A percentile compares a stretch with the other conserved stretches of the same genome.
phyloP scores from a whole-genome alignment of 2,888 invertebrate species.

The Pollenia angustigena region DNA sequence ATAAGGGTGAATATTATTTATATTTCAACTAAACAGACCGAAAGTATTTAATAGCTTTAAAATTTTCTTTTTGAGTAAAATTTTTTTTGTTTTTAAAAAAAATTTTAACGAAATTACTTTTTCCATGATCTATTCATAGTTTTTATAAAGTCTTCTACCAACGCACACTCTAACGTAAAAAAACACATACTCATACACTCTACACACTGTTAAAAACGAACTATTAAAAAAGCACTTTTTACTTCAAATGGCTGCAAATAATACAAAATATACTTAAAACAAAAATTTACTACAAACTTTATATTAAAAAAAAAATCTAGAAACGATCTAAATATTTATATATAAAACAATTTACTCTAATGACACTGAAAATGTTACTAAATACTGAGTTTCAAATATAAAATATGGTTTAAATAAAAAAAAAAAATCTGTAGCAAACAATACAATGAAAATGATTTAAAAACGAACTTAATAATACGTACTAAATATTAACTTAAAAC shows the following conservation, averaged over 20 bases:
- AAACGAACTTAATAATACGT: constrained; percentile 37
- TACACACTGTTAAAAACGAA: constrained; percentile 17
- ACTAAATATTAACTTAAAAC: constrained; percentile 9
- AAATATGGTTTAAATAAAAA: constrained; percentile 15
- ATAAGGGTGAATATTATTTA: too few relatives aligned
- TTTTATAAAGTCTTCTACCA: constrained; percentile 10
- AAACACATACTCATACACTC: not conserved
- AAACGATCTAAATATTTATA: not conserved
- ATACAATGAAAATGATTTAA: constrained; percentile 44
- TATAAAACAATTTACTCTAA: constrained; percentile 24
- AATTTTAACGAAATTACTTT: too few relatives aligned
- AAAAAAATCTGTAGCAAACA: constrained; percentile 28
- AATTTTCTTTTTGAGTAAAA: too few relatives aligned
- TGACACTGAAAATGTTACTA: constrained; percentile 9
- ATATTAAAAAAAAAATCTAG: constrained; percentile 17
- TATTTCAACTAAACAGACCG: too few relatives aligned
- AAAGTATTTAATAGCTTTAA: too few relatives aligned
- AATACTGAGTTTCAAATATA: not conserved
- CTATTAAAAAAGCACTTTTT: constrained; percentile 53
- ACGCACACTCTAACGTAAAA: constrained; percentile 59
- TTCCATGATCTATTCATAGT: too few relatives aligned
- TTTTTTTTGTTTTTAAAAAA: too few relatives aligned
- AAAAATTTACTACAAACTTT: constrained; percentile 7
- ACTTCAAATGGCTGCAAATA: constrained; percentile 42
- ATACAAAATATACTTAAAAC: constrained; percentile 17